Conservation (phyloP, 2,113 vertebrate species). For the Gallinago paraguaiae region DNA sequence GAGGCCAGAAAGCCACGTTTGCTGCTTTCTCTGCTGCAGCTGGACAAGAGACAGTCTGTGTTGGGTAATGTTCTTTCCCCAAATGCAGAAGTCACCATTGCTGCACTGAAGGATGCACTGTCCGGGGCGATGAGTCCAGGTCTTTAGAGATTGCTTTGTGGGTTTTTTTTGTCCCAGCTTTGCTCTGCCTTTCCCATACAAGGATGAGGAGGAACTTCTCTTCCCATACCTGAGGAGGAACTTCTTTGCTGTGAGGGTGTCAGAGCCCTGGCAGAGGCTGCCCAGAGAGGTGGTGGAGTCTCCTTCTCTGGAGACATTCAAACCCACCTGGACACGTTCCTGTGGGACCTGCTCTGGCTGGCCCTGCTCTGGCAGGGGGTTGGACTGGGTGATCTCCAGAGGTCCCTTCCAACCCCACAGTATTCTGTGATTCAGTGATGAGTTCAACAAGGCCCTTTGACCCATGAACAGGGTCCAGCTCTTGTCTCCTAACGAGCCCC, state of each 20-base stretch:
- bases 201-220: background rate
- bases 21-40: background rate
- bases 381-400: no score
- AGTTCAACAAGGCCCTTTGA: background rate
- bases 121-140: background rate
- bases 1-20: background rate
- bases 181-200: background rate
- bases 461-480: background rate
- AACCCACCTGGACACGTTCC: no score
- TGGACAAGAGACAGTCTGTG: background rate
- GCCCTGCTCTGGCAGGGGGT: no score
- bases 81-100: background rate
- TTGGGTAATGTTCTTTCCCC: background rate
- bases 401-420: no score
- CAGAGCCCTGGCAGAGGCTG: no score
- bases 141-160: background rate
- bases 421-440: no score
- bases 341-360: no score
- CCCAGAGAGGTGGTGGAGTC: no score
- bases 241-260: no score
- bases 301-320: no score
- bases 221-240: no score
- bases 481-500: background rate
- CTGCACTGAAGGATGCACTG: background rate
- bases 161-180: background rate